Base-by-base conservation (phyloP, 2,888 invertebrate genomes). In the Schrankia costaestrigalis region DNA sequence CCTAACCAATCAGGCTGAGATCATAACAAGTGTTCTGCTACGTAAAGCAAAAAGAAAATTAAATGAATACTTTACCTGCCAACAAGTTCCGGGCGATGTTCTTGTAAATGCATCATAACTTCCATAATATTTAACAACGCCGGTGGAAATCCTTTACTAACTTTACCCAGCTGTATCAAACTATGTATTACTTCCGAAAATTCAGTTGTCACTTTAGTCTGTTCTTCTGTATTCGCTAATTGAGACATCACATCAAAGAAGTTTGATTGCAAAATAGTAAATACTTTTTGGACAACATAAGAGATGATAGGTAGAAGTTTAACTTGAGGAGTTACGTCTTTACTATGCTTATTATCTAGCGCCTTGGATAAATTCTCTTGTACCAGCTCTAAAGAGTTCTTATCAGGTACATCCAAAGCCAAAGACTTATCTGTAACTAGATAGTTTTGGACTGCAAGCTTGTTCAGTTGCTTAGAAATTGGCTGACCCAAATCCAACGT, bases 231-330 rank as follows among this genome's bases (percentile, higher is more conserved):
- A 14, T 41, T 33, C 7, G 46, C 17, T n/a, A 62, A 23, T 27
- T 52, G 43, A 10, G 41, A 45, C 7, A 63, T 23, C 2, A 81
- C 45, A 18, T 60, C 48, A 5, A 64, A 39, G 6, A 83, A 57
- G 25, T 62, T 47, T 6, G 43, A 56, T 42, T 76, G 69, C 14
- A 83, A 30, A 12, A 80, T 39, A 34, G 56, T 61, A 4, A 84
- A 49, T 11, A 89, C 59, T 48, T 85, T 71, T 37, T 83, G 71
- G 23, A 90, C 67, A 4, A 90, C 62, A 37, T 90, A 90, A 8
- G 89, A 82, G 46, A 90, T 90, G 23, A 91, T 61, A 39, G 93
- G 93, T 44, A 92, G 70, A 2, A 92, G 58, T 60, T 89, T 56
- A 57, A 83, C 28, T 21, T 68, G 54, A 13, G 54, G 24, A 13